phyloP scores from a whole-genome alignment of 2,888 invertebrate species.

The Hedychridium roseum region DNA sequence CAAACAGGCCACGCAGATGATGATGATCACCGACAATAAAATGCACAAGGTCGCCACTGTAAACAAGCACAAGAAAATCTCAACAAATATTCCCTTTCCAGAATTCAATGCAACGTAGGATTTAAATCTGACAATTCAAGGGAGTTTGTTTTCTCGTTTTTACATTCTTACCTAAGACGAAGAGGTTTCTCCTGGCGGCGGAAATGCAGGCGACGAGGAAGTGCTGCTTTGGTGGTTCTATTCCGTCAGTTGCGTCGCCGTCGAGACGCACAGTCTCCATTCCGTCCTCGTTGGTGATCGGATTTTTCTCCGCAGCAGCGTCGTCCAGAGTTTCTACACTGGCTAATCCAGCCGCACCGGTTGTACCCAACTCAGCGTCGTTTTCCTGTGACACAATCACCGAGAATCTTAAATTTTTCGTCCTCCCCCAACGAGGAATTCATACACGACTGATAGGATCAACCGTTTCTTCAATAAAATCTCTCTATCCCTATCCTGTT shows the following conservation, averaged over 20 bases:
- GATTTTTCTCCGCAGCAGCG: slow-evolving; percentile 71
- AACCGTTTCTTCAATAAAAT: too few species aligned
- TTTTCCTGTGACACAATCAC: slow-evolving; percentile 52
- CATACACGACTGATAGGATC: too few species aligned
- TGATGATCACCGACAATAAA: slow-evolving; percentile 70
- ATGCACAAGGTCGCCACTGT: slow-evolving; percentile 68
- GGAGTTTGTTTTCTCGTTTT: background rate
- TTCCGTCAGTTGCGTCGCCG: slow-evolving; percentile 61
- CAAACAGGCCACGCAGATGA: slow-evolving; percentile 71
- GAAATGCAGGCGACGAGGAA: slow-evolving; percentile 45
- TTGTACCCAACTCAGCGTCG: slow-evolving; percentile 67
- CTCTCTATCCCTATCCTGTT: too few species aligned
- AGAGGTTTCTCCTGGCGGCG: slow-evolving; percentile 66
- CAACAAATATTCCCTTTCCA: background rate
- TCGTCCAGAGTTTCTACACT: slow-evolving; percentile 86
- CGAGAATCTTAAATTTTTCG: too few species aligned
- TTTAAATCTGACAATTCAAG: background rate
- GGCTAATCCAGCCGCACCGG: slow-evolving; percentile 74
- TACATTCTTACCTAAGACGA: slow-evolving; percentile 61
- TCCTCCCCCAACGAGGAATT: too few species aligned
- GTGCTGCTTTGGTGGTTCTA: slow-evolving; percentile 53
- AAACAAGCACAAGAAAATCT: slow-evolving; percentile 49
- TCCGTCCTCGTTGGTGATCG: slow-evolving; percentile 70
- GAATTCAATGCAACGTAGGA: slow-evolving; percentile 1
- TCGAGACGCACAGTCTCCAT: slow-evolving; percentile 78